Percentiles rank a stretch among this genome's conserved stretches.
Evolutionary conservation across 2,888 invertebrate genomes (phyloP).

Genomic region (Campoletis raptor): DNA sequence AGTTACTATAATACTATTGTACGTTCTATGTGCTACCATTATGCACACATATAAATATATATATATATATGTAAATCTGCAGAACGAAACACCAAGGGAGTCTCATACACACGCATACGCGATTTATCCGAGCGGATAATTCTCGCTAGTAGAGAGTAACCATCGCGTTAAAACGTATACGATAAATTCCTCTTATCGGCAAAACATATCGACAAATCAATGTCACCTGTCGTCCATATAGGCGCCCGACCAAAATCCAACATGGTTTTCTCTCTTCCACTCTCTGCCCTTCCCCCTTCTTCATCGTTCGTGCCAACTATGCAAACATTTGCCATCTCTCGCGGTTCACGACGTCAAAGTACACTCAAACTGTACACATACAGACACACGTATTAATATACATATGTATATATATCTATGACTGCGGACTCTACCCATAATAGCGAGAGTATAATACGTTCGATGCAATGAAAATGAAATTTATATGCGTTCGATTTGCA

Average conservation of each 20-base stretch:
- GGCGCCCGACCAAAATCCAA: slow-evolving; percentile 72
- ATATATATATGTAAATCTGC: slow-evolving; percentile 11
- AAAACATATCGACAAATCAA: slow-evolving; percentile 78
- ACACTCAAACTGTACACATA: slow-evolving; percentile 39
- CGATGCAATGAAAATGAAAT: slow-evolving; percentile 41
- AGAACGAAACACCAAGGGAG: slow-evolving; percentile 3
- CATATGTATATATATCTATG: not conserved
- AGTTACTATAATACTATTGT: slow-evolving; percentile 54
- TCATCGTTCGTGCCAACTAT: slow-evolving; percentile 47
- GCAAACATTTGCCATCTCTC: slow-evolving; percentile 67
- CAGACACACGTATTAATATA: not conserved
- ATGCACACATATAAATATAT: slow-evolving; percentile 16
- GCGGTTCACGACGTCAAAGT: slow-evolving; percentile 56
- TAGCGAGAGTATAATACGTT: slow-evolving; percentile 50
- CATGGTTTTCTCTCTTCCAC: slow-evolving; percentile 41
- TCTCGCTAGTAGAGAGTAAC: slow-evolving; percentile 61
- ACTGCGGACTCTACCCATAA: slow-evolving; percentile 7
- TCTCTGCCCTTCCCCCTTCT: slow-evolving; percentile 1
- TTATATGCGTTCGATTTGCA: slow-evolving; percentile 47
- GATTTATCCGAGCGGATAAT: slow-evolving; percentile 73
- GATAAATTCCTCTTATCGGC: slow-evolving; percentile 78
- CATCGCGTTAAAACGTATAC: slow-evolving; percentile 76
- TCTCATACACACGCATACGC: slow-evolving; percentile 23
- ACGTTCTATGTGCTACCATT: slow-evolving; percentile 16
- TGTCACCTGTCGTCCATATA: slow-evolving; percentile 74